Conservation (phyloP, 2,113 vertebrate species). For the human region DNA sequence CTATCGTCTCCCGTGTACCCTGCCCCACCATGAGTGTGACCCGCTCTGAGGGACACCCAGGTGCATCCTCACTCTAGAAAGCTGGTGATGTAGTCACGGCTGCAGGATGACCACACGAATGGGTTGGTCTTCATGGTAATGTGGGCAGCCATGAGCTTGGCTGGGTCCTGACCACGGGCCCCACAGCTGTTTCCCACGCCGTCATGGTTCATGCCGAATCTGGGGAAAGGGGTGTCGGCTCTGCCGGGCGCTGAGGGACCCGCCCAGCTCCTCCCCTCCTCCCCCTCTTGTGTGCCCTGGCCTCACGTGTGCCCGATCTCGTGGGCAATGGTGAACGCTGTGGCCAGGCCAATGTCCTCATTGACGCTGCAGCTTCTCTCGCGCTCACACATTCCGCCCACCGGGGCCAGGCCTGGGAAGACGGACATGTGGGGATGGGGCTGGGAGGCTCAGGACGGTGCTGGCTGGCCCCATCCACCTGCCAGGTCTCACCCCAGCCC, state of each 20-base stretch:
- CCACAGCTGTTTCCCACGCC: constrained; percentile 97
- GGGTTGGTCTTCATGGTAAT: constrained; percentile 99
- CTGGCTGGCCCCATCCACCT: neutral
- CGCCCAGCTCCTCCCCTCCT: fast-evolving
- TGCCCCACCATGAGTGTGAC: fast-evolving
- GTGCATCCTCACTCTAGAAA: constrained; percentile 94
- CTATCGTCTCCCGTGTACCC: too few species aligned
- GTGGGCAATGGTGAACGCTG: constrained; percentile 98
- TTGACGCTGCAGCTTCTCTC: constrained; percentile 99
- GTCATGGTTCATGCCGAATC: constrained; percentile 99
- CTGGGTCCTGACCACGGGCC: constrained; percentile 94
- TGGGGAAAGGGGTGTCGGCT: constrained; percentile 67
- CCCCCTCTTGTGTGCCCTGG: neutral
- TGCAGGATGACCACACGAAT: constrained; percentile 97
- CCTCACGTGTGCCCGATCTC: constrained; percentile 99
- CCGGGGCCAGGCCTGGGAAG: constrained; percentile 93
- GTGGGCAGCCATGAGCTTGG: constrained; percentile 99
- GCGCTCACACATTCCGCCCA: constrained; percentile 97
- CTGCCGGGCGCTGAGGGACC: neutral
- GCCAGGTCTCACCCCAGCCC: neutral
- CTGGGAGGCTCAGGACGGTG: neutral
- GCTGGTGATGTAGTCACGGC: constrained; percentile 98
- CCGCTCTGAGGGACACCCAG: neutral
- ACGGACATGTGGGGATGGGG: neutral
- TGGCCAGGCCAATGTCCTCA: constrained; percentile 97